phyloP scores from a whole-genome alignment of 2,797 vertebrate genomes.

The Anomalospiza imberbis region DNA sequence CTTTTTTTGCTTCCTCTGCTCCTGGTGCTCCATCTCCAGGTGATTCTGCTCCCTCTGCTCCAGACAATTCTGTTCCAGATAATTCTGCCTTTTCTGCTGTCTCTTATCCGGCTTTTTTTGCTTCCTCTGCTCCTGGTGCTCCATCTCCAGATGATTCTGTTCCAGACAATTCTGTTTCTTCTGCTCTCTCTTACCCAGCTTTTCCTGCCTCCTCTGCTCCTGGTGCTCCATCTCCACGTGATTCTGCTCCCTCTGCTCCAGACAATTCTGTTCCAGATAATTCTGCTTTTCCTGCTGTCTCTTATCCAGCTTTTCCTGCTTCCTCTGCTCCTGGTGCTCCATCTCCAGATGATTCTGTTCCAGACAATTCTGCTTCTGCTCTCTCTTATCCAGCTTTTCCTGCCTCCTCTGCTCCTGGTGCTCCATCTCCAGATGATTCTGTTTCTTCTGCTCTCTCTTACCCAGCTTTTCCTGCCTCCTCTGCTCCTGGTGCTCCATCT shows the following conservation, averaged over 20 bases:
- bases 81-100: too few relatives aligned
- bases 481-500: neutral
- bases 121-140: too few relatives aligned
- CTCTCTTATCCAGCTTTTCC: too few relatives aligned
- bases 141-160: neutral
- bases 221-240: neutral
- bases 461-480: too few relatives aligned
- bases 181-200: neutral
- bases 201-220: neutral
- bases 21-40: too few relatives aligned
- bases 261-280: accelerated
- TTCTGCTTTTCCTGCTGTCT: neutral
- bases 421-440: neutral
- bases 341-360: neutral
- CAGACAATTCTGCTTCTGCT: neutral
- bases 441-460: too few relatives aligned
- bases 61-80: neutral
- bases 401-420: neutral
- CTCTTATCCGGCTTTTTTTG: too few relatives aligned
- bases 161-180: neutral
- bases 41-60: too few relatives aligned
- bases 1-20: too few relatives aligned
- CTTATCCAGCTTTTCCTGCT: neutral
- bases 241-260: too few relatives aligned
- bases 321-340: too few relatives aligned